Percentiles rank a stretch among this genome's conserved stretches.
Conservation (phyloP, 2,888 invertebrate species). For the Capitulum mitella region DNA sequence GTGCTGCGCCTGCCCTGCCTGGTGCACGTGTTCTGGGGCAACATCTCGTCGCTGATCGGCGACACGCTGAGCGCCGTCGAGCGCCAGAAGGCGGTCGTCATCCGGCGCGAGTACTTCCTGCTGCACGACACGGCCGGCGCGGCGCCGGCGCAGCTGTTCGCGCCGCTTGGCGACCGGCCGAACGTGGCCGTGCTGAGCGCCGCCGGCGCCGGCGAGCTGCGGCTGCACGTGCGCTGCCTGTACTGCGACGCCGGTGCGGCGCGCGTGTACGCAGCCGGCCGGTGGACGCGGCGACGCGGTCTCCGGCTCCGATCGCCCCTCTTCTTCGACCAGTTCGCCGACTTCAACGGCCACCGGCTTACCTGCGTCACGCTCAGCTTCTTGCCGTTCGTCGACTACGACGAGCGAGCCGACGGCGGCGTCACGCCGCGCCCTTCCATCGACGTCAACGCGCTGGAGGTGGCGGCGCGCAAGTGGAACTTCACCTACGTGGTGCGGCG, state of each 20-base stretch:
- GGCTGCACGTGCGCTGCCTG: not conserved
- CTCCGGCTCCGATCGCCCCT: not conserved
- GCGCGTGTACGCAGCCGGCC: not conserved
- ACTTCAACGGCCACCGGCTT: constrained; percentile 13
- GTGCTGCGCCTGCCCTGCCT: constrained; percentile 1
- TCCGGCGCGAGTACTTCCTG: constrained; percentile 4
- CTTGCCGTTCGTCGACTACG: not conserved
- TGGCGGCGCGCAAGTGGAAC: constrained; percentile 13
- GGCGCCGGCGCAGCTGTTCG: not conserved
- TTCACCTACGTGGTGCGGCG: not conserved
- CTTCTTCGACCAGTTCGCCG: constrained; percentile 24
- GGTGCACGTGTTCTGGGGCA: constrained; percentile 16
- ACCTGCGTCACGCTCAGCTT: not conserved
- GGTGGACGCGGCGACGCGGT: not conserved
- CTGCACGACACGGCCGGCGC: not conserved
- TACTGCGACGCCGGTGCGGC: not conserved
- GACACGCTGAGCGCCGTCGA: not conserved
- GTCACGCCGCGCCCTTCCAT: not conserved
- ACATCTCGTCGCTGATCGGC: not conserved
- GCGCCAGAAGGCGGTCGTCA: not conserved
- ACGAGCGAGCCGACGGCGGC: not conserved
- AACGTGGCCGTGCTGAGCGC: not conserved
- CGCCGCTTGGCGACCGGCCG: not conserved
- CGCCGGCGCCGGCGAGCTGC: not conserved
- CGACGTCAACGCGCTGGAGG: not conserved